A percentile compares a stretch with the other conserved stretches of the same genome.
Conservation (phyloP, 2,113 vertebrate genomes). For the Hipposideros armiger region DNA sequence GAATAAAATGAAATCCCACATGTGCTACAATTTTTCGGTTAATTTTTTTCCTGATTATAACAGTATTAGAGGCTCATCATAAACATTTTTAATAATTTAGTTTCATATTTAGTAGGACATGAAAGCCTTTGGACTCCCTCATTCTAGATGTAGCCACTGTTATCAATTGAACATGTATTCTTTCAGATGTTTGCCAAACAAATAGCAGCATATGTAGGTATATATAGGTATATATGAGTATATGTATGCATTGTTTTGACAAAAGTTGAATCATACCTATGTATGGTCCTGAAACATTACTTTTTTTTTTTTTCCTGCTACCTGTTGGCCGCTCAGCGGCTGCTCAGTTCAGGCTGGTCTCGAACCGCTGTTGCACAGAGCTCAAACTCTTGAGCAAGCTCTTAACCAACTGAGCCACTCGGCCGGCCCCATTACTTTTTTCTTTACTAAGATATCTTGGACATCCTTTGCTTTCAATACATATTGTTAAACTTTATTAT, state of each 20-base stretch:
- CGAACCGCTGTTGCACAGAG: too few relatives aligned
- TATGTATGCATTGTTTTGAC: background rate
- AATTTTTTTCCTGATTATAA: background rate
- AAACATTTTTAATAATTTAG: conserved; percentile 12
- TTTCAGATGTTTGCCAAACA: conserved; percentile 28
- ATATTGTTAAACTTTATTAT: background rate
- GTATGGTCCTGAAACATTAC: background rate
- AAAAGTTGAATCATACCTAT: background rate
- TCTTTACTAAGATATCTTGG: background rate
- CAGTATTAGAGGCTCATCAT: background rate
- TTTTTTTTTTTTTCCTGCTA: background rate
- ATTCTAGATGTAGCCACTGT: background rate
- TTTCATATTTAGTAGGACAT: background rate
- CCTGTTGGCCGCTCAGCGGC: too few relatives aligned
- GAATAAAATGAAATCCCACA: background rate
- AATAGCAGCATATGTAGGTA: background rate
- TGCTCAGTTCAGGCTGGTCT: too few relatives aligned
- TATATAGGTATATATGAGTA: background rate
- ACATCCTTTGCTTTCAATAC: background rate
- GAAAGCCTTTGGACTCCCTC: background rate
- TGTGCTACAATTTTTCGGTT: background rate
- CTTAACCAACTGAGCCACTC: too few relatives aligned
- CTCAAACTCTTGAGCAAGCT: too few relatives aligned
- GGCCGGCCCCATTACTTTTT: background rate
- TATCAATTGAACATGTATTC: background rate